Evolutionary conservation across 1,140 invertebrate genomes (phyloP).

Genomic region (Harlomillsia oculata): DNA sequence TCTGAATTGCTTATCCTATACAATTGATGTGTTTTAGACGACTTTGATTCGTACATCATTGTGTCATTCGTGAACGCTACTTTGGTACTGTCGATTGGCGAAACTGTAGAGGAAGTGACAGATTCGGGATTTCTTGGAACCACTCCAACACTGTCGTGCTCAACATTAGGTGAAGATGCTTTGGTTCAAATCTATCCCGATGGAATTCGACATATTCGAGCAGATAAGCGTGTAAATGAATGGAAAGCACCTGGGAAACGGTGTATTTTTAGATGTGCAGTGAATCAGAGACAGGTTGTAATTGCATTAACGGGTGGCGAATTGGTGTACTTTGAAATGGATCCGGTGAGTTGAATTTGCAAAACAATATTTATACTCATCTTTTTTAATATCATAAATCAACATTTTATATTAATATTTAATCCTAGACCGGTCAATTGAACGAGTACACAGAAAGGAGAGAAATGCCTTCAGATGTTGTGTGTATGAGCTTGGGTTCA

Average conservation of each 20-base stretch:
- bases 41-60: constrained; percentile 99
- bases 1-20: constrained; percentile 28
- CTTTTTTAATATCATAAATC: neutral
- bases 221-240: constrained; percentile 95
- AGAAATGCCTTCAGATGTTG: constrained; percentile 91
- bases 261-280: constrained; percentile 92
- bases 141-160: constrained; percentile 93
- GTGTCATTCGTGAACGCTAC: constrained; percentile 99
- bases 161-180: constrained; percentile 92
- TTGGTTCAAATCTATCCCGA: constrained; percentile 96
- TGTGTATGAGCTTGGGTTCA: constrained; percentile 95
- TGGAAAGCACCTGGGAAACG: constrained; percentile 98
- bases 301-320: constrained; percentile 96
- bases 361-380: neutral
- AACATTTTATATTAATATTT: constrained; percentile 3
- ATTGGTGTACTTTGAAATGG: constrained; percentile 99
- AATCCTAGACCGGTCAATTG: constrained; percentile 76
- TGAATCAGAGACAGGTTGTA: constrained; percentile 96
- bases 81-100: constrained; percentile 95
- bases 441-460: constrained; percentile 97
- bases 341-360: constrained; percentile 63
- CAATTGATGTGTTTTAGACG: no score
- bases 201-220: constrained; percentile 94
- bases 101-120: constrained; percentile 99
- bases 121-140: constrained; percentile 98